These are phyloP conservation scores for Chrysotoxum bicinctum DNA, from an alignment of 2,888 invertebrate species.

Conservation along the genomic window DNA sequence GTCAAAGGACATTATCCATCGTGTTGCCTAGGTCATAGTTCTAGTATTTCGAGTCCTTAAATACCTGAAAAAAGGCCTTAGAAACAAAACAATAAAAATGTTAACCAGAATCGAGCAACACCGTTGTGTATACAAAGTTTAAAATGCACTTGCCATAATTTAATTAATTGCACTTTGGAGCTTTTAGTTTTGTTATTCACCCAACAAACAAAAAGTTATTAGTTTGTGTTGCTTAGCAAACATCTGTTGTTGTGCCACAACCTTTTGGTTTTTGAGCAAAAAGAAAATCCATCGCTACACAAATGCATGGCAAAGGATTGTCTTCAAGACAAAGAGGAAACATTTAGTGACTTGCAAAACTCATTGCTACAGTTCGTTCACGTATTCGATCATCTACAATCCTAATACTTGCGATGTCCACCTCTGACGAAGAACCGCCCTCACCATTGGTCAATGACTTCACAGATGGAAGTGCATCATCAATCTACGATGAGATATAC, in stretches of 20 bases:
- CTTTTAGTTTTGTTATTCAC: slow-evolving; percentile 27
- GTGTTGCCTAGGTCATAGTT: background rate
- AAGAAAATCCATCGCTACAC: background rate
- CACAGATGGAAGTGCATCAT: slow-evolving; percentile 45
- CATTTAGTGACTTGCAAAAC: background rate
- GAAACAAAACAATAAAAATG: slow-evolving; percentile 1
- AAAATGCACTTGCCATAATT: slow-evolving; percentile 42
- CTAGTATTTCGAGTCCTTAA: background rate
- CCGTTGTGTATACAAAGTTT: slow-evolving; percentile 3
- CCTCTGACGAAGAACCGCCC: slow-evolving; percentile 39
- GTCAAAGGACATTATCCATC: slow-evolving; percentile 10
- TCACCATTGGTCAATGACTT: slow-evolving; percentile 18
- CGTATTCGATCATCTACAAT: background rate
- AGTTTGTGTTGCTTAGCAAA: slow-evolving; percentile 66
- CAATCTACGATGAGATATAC: slow-evolving; percentile 47
- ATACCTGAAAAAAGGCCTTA: background rate
- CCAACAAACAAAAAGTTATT: background rate
- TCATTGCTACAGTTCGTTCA: background rate
- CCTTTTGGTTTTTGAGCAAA: background rate
- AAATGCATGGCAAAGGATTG: slow-evolving; percentile 29
- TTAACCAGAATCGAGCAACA: background rate
- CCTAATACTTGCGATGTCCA: slow-evolving; percentile 40
- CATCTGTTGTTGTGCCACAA: slow-evolving; percentile 49
- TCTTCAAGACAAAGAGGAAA: background rate
- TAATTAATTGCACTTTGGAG: slow-evolving; percentile 41